Conservation (phyloP, 2,113 vertebrate species). For the Chamaetylas fuelleborni region DNA sequence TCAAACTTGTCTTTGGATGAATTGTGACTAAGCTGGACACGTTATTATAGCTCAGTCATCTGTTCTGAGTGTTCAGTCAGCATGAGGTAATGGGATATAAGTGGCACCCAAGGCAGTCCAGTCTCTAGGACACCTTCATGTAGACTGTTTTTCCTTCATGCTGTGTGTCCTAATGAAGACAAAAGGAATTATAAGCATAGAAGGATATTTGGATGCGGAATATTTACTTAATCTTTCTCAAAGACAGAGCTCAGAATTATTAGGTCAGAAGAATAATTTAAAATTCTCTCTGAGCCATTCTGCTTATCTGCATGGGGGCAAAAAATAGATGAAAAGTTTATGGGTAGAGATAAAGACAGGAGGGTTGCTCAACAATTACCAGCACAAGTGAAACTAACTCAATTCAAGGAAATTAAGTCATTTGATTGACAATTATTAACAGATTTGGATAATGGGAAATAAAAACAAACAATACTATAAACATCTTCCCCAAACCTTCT, state of each 20-base stretch:
- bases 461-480: neutral
- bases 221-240: neutral
- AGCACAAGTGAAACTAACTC: neutral
- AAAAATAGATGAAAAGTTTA: neutral
- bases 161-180: neutral
- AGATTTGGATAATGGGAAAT: neutral
- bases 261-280: neutral
- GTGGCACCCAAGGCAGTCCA: neutral
- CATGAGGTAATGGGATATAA: neutral
- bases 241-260: neutral
- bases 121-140: neutral
- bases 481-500: fast-evolving
- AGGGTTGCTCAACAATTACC: neutral
- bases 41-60: neutral
- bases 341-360: neutral
- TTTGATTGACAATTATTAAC: neutral
- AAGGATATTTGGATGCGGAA: neutral
- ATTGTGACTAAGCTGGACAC: neutral
- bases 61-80: neutral
- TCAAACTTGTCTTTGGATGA: neutral
- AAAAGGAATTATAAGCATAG: neutral
- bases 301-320: neutral
- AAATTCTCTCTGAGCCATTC: fast-evolving
- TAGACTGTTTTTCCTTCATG: neutral
- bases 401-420: neutral